These are phyloP conservation scores for Prietella phreatophila DNA, from an alignment of 2,113 vertebrate species.

Conservation along the genomic window DNA sequence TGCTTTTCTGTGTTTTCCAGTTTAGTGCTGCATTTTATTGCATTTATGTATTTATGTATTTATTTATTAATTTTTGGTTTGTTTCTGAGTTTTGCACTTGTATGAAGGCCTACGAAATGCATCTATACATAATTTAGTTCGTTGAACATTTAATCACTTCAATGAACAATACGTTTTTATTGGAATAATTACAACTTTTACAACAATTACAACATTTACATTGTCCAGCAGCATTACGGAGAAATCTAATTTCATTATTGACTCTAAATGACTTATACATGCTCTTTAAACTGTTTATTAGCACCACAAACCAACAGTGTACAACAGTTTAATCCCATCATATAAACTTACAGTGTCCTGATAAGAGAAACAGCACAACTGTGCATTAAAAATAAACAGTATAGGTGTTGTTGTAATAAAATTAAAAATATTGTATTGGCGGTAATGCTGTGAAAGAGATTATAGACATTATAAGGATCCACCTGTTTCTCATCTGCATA, in stretches of 20 bases:
- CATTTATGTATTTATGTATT: no score
- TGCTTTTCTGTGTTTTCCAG: neutral
- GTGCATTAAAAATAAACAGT: neutral
- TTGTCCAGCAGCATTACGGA: neutral
- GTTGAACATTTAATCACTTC: neutral
- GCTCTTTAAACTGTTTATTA: slow-evolving; percentile 37
- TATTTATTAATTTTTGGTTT: neutral
- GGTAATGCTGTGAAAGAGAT: neutral
- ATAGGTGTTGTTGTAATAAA: neutral
- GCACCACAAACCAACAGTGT: slow-evolving; percentile 39
- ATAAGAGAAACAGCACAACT: slow-evolving; percentile 18
- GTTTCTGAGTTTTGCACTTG: neutral
- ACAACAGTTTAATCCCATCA: slow-evolving; percentile 31
- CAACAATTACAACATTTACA: neutral
- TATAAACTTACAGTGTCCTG: slow-evolving; percentile 17
- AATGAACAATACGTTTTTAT: neutral
- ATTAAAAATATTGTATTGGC: neutral
- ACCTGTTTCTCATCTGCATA: neutral
- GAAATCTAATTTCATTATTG: slow-evolving; percentile 17
- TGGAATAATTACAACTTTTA: neutral
- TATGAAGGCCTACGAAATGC: neutral
- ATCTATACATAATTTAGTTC: neutral
- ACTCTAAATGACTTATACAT: slow-evolving; percentile 33
- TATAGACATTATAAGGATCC: neutral
- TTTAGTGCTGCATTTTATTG: neutral